Base-by-base conservation (phyloP, 2,797 vertebrate genomes). In the Leptoclinus maculatus region DNA sequence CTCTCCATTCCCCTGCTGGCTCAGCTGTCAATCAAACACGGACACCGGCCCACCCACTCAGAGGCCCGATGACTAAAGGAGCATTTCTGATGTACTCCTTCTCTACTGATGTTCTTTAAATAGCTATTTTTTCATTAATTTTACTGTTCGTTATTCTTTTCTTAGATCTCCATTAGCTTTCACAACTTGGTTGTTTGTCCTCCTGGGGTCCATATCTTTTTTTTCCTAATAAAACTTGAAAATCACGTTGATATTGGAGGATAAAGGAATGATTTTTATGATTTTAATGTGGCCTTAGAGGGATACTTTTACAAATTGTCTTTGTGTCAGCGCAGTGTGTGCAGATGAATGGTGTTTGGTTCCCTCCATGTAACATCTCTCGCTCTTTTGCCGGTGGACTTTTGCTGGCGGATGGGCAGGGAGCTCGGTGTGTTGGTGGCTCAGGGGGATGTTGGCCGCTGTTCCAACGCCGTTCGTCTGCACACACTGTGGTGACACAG, bases 1-100 rank as follows among this genome's bases (percentile, higher is more conserved):
- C 68, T 71, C 34, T 34, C 19, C 27, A 32, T 58, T 13, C 19
- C 9, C 54, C 51, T 64, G 67, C 32, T 39, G 9, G 51, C 29
- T 64, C 59, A 65, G 29, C 67, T 65, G 51, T 41, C 54, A 66
- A 8, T 72, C 54, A 34, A 71, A 71, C 32, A 16, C 5, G 13
- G 25, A 69, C 53, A 32, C 19, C 36, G n/a, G 14, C 56, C 29
- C 6, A 13, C 56, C 56, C 57, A 68, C 47, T 63, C 36, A 38
- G n/a, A 63, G 21, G 27, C 47, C 13, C 19, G 41, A 65, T 45
- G 29, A 36, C 14, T 17, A 12, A 32, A 66, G 23, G 5, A 67
- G 21, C 34, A 17, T 36, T 58, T 36, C 23, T 59, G 32, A 29
- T 74, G 9, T 23, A 43, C 14, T 71, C 27, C 29, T 32, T 27